Evolutionary conservation across 2,113 vertebrate species (phyloP), one percentile per base, ranked within the genome.

Genomic region (Rhombomys opimus): DNA sequence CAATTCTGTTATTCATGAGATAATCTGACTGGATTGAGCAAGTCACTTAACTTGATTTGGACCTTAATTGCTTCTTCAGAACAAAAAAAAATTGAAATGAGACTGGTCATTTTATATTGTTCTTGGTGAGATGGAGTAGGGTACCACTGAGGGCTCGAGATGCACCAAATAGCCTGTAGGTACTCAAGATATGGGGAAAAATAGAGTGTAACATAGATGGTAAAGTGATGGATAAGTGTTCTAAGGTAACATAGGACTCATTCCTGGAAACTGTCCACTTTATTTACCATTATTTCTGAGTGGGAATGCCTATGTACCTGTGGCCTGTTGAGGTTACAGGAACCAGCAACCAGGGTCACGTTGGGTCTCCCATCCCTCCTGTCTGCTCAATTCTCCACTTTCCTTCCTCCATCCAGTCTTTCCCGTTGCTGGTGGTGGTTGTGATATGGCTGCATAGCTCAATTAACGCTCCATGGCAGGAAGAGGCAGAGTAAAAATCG

Each of bases 401-500:
- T 80, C 92, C 32, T 38, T 78, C 9, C 17, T 93, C 88, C 93
- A 65, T n/a, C 93, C 96, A 72, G 96, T 27, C 54, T 30, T 89
- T 96, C 96, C 97, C 93, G 90, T 84, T 93, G 59, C 97, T 81
- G 35, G 6, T 20, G 41, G 57, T 63, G 95, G 78, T 90, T 95
- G 97, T 97, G 98, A 97, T 96, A 92, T 97, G 98, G 95, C 98
- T 97, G 95, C 97, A 97, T 98, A 97, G 95, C 98, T 99, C 99
- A 99, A 98, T 99, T 99, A 99, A 99, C 98, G 98, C 97, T 98
- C 96, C 80, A 59, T 98, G 98, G 98, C 98, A 98, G 98, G 97
- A 98, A 98, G 97, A 98, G 97, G 98, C 98, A 95, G 97, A 97
- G 97, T 98, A 97, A 98, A 98, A 98, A 94, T 97, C 87, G 87